A percentile compares a stretch with the other conserved stretches of the same genome.
These are phyloP conservation scores for Calephelis nemesis DNA, from an alignment of 1,140 invertebrate species.

Conservation along the genomic window DNA sequence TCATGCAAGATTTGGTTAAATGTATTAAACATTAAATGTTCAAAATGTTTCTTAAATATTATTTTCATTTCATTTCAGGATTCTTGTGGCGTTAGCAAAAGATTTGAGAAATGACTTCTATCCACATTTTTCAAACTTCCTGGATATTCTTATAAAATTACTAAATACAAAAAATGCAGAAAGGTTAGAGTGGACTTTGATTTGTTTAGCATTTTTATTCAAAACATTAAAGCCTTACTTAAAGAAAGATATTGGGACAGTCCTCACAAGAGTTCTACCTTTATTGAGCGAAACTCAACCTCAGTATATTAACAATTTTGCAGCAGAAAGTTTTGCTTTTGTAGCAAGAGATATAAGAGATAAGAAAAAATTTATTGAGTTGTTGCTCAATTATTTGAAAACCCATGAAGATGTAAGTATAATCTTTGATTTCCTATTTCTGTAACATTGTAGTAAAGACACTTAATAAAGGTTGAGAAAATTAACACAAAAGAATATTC, in stretches of 20 bases:
- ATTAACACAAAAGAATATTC: too few species aligned
- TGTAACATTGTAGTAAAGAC: too few species aligned
- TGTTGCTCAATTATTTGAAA: conserved; percentile 84
- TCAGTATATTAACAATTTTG: conserved; percentile 93
- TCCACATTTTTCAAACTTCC: conserved; percentile 86
- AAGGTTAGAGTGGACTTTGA: conserved; percentile 89
- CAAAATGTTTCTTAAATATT: not conserved
- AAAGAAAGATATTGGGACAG: conserved; percentile 87
- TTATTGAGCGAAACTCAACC: conserved; percentile 86
- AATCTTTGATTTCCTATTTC: conserved; percentile 18
- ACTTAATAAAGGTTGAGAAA: too few species aligned
- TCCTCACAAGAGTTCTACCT: conserved; percentile 87
- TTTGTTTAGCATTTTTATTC: conserved; percentile 92
- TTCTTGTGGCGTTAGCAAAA: conserved; percentile 90
- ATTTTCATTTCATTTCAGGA: conserved; percentile 79
- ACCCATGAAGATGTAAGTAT: conserved; percentile 83
- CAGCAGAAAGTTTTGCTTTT: conserved; percentile 96
- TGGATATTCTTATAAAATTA: conserved; percentile 85
- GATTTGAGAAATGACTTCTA: conserved; percentile 94
- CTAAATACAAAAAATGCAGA: conserved; percentile 89
- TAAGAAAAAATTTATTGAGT: conserved; percentile 85
- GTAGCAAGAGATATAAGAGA: conserved; percentile 93
- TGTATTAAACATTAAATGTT: too few species aligned
- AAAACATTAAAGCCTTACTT: conserved; percentile 92
- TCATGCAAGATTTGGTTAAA: too few species aligned